Base-by-base conservation (phyloP, 2,113 vertebrate genomes). In the Ictalurus furcatus region DNA sequence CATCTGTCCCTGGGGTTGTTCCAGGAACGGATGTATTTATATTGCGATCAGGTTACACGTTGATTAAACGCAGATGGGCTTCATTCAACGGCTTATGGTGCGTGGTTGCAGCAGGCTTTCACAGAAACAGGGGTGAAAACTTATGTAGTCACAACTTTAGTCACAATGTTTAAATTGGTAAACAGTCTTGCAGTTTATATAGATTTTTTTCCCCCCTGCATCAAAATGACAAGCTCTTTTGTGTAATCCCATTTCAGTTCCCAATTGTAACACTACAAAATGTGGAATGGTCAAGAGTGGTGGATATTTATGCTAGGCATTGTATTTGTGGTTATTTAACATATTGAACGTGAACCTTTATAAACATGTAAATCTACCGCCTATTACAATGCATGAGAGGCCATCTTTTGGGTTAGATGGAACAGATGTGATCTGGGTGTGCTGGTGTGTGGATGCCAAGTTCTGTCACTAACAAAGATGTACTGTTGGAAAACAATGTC, bases 401-500 rank as follows among this genome's bases (percentile, higher is more conserved):
- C 6, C 13, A 4, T 52, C 23, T 52, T 19, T 44, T 81, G 28
- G 6, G 7, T 81, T 30, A 19, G 13, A 84, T 23, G 9, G 23
- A 13, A 9, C 80, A 83, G 80, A 83, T 37, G 34, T 34, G 80
- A 23, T 8, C 2, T 23, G 54, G 71, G 4, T 85, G 37, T 69
- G 83, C 16, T 40, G 25, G 7, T 67, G 83, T 30, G 34, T 48
- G 3, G 8, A 30, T 85, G 83, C 83, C 61, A 69, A 21, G 25
- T 12, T 67, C 34, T 67, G 25, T 65, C 17, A 2, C 83, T 44
- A 65, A 85, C 84, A 85, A 69, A 69, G 28, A 3, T 4, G 14
- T 19, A 85, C 44, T 85, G 84, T 85, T 67, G 3, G 25, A 19
- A 67, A 85, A 85, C 83, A 67, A 52, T 23, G n/a, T 21, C 78